Percentiles rank a stretch among this genome's conserved stretches.
Conservation (phyloP, 2,888 invertebrate species). For the Dasysyrphus tricinctus region DNA sequence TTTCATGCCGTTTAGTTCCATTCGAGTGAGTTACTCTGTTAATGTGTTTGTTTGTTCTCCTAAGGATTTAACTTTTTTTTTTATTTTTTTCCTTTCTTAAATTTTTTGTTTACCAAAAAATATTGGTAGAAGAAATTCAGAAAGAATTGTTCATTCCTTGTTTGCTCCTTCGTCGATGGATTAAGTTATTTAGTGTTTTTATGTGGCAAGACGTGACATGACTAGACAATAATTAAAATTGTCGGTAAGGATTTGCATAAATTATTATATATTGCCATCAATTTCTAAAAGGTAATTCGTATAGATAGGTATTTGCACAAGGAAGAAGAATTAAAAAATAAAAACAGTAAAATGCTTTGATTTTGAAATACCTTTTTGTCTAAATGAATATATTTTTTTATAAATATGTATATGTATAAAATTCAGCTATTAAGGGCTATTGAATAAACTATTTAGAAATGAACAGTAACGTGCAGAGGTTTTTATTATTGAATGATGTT, state of each 20-base stretch:
- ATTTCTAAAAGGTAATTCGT: not conserved
- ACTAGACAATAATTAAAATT: constrained; percentile 28
- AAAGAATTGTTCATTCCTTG: not conserved
- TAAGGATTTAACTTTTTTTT: constrained; percentile 27
- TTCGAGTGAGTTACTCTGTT: constrained; percentile 44
- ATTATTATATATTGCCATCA: constrained; percentile 20
- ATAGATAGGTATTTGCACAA: too few species aligned
- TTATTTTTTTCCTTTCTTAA: not conserved
- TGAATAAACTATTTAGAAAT: too few species aligned
- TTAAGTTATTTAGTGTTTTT: constrained; percentile 55
- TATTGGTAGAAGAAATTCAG: constrained; percentile 5
- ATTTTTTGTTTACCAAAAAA: not conserved
- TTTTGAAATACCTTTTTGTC: too few species aligned
- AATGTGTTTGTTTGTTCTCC: constrained; percentile 44
- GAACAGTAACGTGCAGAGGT: too few species aligned
- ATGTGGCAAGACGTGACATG: constrained; percentile 40
- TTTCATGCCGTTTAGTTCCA: constrained; percentile 44
- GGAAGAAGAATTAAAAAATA: too few species aligned
- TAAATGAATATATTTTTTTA: too few species aligned
- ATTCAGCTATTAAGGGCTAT: too few species aligned
- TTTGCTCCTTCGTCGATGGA: constrained; percentile 21
- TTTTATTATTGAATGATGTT: too few species aligned
- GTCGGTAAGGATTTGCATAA: constrained; percentile 38
- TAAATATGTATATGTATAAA: too few species aligned
- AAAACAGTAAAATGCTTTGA: too few species aligned